Base-by-base conservation (phyloP, 37 sponge, comb jelly and placozoan genomes). In the Petrosia ficiformis region DNA sequence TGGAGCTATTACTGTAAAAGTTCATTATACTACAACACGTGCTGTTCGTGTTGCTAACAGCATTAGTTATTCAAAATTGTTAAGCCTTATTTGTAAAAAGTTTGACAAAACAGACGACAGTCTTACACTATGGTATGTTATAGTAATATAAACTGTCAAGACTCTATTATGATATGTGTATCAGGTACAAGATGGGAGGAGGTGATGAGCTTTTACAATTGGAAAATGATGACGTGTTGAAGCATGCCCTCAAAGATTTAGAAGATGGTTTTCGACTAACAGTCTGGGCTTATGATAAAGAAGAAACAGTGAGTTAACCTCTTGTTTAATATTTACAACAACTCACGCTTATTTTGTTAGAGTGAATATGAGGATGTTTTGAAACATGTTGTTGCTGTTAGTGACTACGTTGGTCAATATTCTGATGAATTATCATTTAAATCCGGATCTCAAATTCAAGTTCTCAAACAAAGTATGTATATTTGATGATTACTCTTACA, bases 221-320 rank as follows among this genome's bases (percentile, higher is more conserved):
- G 2, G 41, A 39, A 0, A 59, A 57, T 52, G 87, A 89, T 14
- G 60, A 29, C 8, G 24, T 54, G 2, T 57, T 80, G 30, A 90
- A 69, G 71, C 42, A 76, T 41, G 84, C 85, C 1, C 36, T 69
- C 11, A 56, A 67, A 3, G 59, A 83, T 30, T 65, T 71, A n/a
- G n/a, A n/a, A 25, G 82, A 87, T 64, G 88, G 80, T 4, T 83
- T 73, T 70, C 78, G 87, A 30, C 68, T 94, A 2, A 84, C 85
- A 6, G 35, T 94, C 63, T 94, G 95, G 95, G 92, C 91, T 11
- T 93, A 82, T 70, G 94, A 93, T 65, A 84, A 80, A 37, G 75
- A 83, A 48, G 16, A 48, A 1, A 76, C 86, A 85, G 91, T 86
- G 29, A 3, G 32, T 68, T 1, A 35, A 59, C 0, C 22, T 59